phyloP scores from a whole-genome alignment of 1,140 invertebrate species.

The Sinella curviseta region DNA sequence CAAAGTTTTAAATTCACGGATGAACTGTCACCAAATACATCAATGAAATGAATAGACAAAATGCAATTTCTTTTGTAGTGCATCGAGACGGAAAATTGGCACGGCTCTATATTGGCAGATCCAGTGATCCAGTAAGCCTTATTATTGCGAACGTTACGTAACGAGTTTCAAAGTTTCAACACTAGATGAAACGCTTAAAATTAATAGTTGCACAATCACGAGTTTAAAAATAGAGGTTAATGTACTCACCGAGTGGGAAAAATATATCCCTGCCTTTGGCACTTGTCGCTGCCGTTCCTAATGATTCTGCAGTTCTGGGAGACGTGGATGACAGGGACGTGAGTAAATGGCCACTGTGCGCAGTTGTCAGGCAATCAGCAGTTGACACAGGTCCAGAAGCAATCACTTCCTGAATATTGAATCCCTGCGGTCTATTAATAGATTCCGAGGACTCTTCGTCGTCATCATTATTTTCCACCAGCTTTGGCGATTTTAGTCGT shows the following conservation, averaged over 20 bases:
- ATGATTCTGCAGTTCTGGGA: neutral
- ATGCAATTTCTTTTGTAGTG: no score
- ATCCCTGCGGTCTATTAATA: neutral
- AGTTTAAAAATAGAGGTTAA: no score
- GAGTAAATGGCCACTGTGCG: neutral
- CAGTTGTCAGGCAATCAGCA: neutral
- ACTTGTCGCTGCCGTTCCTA: neutral
- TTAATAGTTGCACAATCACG: no score
- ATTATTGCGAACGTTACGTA: no score
- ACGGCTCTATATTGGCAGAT: no score
- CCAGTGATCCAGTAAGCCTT: no score
- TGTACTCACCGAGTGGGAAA: neutral
- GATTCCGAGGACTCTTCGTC: neutral
- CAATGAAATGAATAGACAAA: no score
- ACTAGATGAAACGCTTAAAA: no score
- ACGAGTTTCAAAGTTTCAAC: no score
- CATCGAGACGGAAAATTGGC: no score
- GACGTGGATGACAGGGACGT: neutral
- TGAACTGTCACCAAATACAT: no score
- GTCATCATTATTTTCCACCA: neutral
- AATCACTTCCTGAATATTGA: constrained; percentile 18
- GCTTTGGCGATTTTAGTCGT: neutral
- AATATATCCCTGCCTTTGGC: neutral
- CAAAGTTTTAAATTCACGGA: no score
- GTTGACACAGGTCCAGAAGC: neutral